Conservation (phyloP, 2,113 vertebrate genomes). For the Colaptes auratus region DNA sequence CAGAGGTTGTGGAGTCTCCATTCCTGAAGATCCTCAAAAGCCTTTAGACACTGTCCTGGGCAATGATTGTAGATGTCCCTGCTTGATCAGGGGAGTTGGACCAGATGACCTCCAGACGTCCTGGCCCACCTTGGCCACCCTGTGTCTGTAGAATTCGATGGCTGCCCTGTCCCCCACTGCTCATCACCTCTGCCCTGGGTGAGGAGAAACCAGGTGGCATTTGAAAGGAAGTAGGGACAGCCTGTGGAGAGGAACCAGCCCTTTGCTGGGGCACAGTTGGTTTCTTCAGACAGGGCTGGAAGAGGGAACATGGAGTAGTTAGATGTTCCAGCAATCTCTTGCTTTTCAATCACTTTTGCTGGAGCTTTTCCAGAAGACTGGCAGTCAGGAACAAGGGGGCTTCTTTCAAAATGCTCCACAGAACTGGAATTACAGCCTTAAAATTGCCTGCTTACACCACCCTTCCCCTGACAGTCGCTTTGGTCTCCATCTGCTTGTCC, state of each 20-base stretch:
- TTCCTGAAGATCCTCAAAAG: neutral
- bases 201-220: neutral
- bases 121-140: neutral
- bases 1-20: neutral
- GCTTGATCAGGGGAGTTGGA: neutral
- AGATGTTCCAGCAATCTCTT: neutral
- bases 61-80: neutral
- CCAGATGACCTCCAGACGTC: neutral
- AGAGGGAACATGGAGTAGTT: neutral
- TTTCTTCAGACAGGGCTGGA: neutral
- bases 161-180: neutral
- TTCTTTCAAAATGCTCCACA: neutral
- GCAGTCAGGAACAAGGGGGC: fast-evolving
- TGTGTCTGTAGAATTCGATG: neutral
- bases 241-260: neutral
- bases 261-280: neutral
- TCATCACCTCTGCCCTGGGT: fast-evolving
- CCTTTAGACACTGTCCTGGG: fast-evolving
- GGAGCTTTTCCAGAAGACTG: neutral
- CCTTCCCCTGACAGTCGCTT: neutral
- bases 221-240: neutral
- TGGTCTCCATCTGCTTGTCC: neutral
- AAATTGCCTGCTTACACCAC: neutral
- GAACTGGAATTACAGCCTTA: neutral
- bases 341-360: neutral